Evolutionary conservation across 2,888 invertebrate species (phyloP), one percentile per base, ranked within the genome.

Genomic region (Drosophila mulleri): DNA sequence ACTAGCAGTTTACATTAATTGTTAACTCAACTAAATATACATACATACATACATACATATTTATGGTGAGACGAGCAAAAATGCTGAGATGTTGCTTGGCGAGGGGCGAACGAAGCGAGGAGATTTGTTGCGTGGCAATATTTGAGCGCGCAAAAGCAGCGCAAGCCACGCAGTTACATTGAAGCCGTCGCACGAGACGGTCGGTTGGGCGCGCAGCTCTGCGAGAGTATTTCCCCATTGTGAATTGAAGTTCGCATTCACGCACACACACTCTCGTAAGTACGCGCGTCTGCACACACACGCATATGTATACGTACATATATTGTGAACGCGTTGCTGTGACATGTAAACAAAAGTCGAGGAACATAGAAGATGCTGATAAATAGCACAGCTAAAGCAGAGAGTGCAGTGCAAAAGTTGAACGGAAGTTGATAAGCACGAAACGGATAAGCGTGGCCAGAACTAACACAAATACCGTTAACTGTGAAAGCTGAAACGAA

Each of bases 121-220:
- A 42, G 61, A 61, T 67, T 60, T 29, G 61, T 60, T 80, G 80
- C 83, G 76, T 72, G 72, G 71, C 83, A 42, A 72, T 84, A 83
- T 77, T 86, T 86, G 87, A 86, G 84, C 69, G 87, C 62, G 76
- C 41, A 73, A 88, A 75, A 67, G 58, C 71, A 66, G 65, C 65
- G 61, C 68, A 63, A 70, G 73, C 54, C 78, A 72, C 67, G 78
- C 88, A 86, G 80, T 86, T 88, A 89, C 89, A 88, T 66, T 73
- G 61, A 69, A 82, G 67, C 56, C 76, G 85, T 88, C 78, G 63
- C 50, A 61, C 52, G 58, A 72, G 80, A 68, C 85, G 82, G 89
- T 70, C 85, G 82, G 89, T 70, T 62, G 69, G 59, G 71, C 76
- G 71, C 78, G 78, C 53, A 48, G 64, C 62, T 63, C 64, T 41